Base-by-base conservation (phyloP, 2,113 vertebrate species). In the Xenopus borealis region DNA sequence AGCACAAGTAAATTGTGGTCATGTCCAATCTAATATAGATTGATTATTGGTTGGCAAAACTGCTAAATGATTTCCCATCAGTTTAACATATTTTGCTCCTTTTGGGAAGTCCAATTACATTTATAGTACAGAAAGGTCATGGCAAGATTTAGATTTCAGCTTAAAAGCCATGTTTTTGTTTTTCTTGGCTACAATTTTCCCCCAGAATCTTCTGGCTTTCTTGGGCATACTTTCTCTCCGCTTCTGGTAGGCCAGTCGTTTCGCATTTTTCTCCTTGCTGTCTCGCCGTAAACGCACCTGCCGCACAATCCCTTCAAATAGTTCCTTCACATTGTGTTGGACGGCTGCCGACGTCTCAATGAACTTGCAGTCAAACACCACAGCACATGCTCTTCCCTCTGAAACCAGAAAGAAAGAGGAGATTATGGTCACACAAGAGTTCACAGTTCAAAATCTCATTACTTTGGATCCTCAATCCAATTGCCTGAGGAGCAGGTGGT, bases 81-180 rank as follows among this genome's bases (percentile, higher is more conserved):
- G 76, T 67, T 44, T 69, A 72, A 79, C 53, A 61, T 50, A 52
- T 45, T 61, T 53, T 67, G 40, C 23, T 11, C 10, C 5, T 68
- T 5, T 66, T 46, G 33, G 33, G 33, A 40, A 40, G 33, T 50
- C 50, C 13, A 33, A 44, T 62, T 70, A 55, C 30, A 76, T 79
- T 79, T 89, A 97, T 84, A 98, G 89, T 78, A 99, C 95, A 1
- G 95, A 95, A 19, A 99, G 93, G 80, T 99, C 93, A 10, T 99
- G 96, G 78, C 97, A 99, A 78, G 97, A 99, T 81, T 98, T 99
- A 12, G 97, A 99, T 80, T 96, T 98, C 10, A 98, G 89, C 84
- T 95, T 95, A 84, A 95, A 96, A 8, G 95, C 95, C 83, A 94
- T 87, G 16, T 89, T 94, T 88, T 95, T 94, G 83, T 97, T 98